A percentile compares a stretch with the other conserved stretches of the same genome.
Evolutionary conservation across 1,140 invertebrate species (phyloP).

Genomic region (Tribolium madens): DNA sequence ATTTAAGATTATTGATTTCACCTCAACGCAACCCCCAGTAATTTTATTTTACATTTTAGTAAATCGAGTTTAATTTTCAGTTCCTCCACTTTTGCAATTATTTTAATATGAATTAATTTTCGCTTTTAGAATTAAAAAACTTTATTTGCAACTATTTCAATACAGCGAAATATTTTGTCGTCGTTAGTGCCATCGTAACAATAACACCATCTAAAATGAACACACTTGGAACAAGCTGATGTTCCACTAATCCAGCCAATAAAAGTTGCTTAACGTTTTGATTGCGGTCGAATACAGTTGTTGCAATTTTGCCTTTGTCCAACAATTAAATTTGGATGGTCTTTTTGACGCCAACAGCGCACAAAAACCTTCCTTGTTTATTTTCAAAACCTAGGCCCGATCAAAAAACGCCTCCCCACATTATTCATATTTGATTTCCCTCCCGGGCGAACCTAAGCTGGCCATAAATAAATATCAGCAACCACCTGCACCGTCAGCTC

Average conservation of each 20-base stretch:
- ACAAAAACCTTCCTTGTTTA: background rate
- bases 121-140: background rate
- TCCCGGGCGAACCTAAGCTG: background rate
- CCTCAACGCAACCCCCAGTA: too few relatives aligned
- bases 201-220: background rate
- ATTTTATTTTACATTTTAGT: too few relatives aligned
- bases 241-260: background rate
- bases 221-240: background rate
- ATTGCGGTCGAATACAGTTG: background rate
- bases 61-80: too few relatives aligned
- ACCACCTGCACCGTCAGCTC: background rate
- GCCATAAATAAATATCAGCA: background rate
- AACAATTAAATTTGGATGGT: background rate
- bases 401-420: background rate
- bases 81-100: background rate
- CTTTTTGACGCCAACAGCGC: background rate
- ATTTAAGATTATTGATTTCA: too few relatives aligned
- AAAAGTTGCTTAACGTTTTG: background rate
- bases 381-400: background rate
- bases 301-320: background rate
- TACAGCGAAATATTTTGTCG: background rate
- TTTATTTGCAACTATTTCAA: background rate
- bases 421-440: background rate
- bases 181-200: background rate
- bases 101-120: background rate